Percentiles rank a stretch among this genome's conserved stretches.
Conservation (phyloP, 1,140 invertebrate genomes). For the Meloidogyne hapla region DNA sequence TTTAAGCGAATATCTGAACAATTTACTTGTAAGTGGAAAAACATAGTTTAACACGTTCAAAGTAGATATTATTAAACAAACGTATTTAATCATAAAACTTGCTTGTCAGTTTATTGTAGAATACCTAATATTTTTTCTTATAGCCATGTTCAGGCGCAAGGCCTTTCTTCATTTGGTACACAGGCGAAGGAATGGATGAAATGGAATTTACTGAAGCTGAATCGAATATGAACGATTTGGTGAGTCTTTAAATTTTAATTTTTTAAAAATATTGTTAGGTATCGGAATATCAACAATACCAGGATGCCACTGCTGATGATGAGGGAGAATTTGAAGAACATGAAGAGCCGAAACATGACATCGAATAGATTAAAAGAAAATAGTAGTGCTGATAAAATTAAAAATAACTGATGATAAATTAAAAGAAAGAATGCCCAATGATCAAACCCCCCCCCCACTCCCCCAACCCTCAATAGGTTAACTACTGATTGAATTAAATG, state of each 20-base stretch:
- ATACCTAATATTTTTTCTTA: slow-evolving; percentile 70
- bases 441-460: too few species aligned
- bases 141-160: slow-evolving; percentile 78
- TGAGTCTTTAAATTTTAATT: slow-evolving; percentile 73
- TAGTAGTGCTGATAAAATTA: not conserved
- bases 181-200: slow-evolving; percentile 70
- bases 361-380: not conserved
- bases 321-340: slow-evolving; percentile 42
- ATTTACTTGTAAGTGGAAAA: slow-evolving; percentile 70
- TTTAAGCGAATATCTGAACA: slow-evolving; percentile 77
- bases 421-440: too few species aligned
- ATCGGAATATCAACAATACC: slow-evolving; percentile 86
- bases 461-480: too few species aligned
- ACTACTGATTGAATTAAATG: too few species aligned
- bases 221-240: slow-evolving; percentile 79
- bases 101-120: too few species aligned
- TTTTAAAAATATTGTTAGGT: slow-evolving; percentile 80
- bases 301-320: slow-evolving; percentile 51
- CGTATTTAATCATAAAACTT: too few species aligned
- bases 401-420: too few species aligned
- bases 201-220: slow-evolving; percentile 75
- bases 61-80: too few species aligned
- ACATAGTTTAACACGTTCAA: too few species aligned
- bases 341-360: slow-evolving; percentile 30
- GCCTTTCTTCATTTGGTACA: slow-evolving; percentile 89